phyloP scores from a whole-genome alignment of 1,140 invertebrate species.

The Marisa cornuarietis region DNA sequence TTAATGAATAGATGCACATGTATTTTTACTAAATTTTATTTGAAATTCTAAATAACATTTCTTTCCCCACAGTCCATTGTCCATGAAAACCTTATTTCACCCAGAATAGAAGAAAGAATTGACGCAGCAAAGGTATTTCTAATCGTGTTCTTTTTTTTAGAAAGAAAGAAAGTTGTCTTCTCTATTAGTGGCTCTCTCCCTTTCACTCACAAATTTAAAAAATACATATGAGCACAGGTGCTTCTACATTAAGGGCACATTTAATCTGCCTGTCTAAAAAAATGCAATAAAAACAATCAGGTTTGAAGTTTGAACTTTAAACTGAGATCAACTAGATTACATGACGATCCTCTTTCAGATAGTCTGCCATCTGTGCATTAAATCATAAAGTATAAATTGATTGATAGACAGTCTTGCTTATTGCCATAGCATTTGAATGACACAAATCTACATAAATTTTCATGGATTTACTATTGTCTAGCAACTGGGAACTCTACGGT shows the following conservation, averaged over 20 bases:
- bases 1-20: too few relatives aligned
- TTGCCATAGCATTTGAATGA: too few relatives aligned
- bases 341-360: too few relatives aligned
- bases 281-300: too few relatives aligned
- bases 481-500: slow-evolving; percentile 57
- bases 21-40: neutral
- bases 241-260: too few relatives aligned
- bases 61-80: slow-evolving; percentile 52
- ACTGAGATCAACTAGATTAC: too few relatives aligned
- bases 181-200: neutral
- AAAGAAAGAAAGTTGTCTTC: neutral
- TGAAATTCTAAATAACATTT: neutral
- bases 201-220: neutral
- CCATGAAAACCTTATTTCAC: slow-evolving; percentile 53
- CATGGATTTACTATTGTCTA: slow-evolving; percentile 15
- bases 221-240: neutral
- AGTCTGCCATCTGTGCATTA: too few relatives aligned
- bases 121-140: slow-evolving; percentile 59
- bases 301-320: too few relatives aligned
- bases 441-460: neutral
- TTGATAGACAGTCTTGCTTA: too few relatives aligned
- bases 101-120: slow-evolving; percentile 51
- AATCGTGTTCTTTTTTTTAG: neutral
- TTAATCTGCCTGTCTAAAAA: too few relatives aligned
- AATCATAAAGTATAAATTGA: too few relatives aligned